A percentile compares a stretch with the other conserved stretches of the same genome.
These are phyloP conservation scores for Eilema sororculum DNA, from an alignment of 2,888 invertebrate genomes.

Conservation along the genomic window DNA sequence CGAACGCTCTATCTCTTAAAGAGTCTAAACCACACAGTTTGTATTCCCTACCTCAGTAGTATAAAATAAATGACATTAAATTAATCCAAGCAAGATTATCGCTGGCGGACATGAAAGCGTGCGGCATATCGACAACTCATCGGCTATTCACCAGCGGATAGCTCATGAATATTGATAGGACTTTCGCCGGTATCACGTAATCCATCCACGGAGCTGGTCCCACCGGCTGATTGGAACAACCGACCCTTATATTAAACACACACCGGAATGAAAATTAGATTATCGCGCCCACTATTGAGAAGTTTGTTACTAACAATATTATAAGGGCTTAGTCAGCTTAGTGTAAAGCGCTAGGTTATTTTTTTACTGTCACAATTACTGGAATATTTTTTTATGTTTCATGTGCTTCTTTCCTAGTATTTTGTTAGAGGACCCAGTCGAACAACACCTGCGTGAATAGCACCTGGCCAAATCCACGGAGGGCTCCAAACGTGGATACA, in stretches of 20 bases:
- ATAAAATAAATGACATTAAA: not conserved
- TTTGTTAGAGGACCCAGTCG: too few relatives aligned
- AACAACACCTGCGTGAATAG: too few relatives aligned
- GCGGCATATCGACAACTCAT: slow-evolving; percentile 59
- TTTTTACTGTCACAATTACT: too few relatives aligned
- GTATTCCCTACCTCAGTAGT: not conserved
- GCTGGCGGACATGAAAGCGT: slow-evolving; percentile 39
- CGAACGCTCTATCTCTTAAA: too few relatives aligned
- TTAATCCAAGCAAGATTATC: slow-evolving; percentile 32
- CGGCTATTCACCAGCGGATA: slow-evolving; percentile 75
- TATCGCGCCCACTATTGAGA: slow-evolving; percentile 20
- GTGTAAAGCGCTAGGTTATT: not conserved
- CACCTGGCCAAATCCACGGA: too few relatives aligned
- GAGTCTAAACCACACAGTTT: not conserved
- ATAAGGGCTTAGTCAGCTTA: not conserved
- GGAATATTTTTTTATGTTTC: too few relatives aligned
- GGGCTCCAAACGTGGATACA: too few relatives aligned
- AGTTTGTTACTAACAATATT: slow-evolving; percentile 39
- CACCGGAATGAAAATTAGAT: slow-evolving; percentile 44
- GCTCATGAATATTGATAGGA: slow-evolving; percentile 80
- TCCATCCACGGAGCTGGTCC: slow-evolving; percentile 63
- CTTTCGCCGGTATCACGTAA: slow-evolving; percentile 76
- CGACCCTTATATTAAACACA: slow-evolving; percentile 56
- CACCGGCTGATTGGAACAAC: slow-evolving; percentile 67
- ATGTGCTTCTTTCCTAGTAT: too few relatives aligned